phyloP scores from a whole-genome alignment of 1,140 invertebrate species.

The Pachypsylla venusta region DNA sequence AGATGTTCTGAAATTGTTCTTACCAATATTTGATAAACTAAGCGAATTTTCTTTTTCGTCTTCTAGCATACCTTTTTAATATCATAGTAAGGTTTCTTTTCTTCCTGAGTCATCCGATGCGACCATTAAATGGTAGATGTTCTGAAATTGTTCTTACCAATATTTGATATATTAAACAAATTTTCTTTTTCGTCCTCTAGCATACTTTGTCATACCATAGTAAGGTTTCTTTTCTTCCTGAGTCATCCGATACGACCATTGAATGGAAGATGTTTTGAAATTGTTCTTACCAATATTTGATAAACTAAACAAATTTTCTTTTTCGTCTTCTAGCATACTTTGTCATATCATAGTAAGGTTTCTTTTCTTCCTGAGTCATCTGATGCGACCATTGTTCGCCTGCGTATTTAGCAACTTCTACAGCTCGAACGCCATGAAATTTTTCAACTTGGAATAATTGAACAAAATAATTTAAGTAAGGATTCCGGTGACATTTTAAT shows the following conservation, averaged over 20 bases:
- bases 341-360: neutral
- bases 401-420: neutral
- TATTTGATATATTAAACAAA: too few relatives aligned
- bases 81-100: slow-evolving; percentile 2
- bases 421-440: neutral
- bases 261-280: too few relatives aligned
- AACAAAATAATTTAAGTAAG: slow-evolving; percentile 4
- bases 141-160: too few relatives aligned
- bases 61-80: neutral
- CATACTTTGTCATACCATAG: neutral
- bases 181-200: neutral
- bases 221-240: neutral
- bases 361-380: neutral
- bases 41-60: neutral
- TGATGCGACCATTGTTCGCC: neutral
- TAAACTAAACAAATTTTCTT: too few relatives aligned
- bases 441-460: neutral
- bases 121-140: too few relatives aligned
- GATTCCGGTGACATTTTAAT: neutral
- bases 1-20: too few relatives aligned
- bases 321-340: neutral
- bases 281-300: too few relatives aligned
- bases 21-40: too few relatives aligned
- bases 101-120: neutral
- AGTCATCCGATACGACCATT: neutral